These are phyloP conservation scores for Stigmatopora nigra DNA, from an alignment of 2,113 vertebrate genomes.

Conservation along the genomic window DNA sequence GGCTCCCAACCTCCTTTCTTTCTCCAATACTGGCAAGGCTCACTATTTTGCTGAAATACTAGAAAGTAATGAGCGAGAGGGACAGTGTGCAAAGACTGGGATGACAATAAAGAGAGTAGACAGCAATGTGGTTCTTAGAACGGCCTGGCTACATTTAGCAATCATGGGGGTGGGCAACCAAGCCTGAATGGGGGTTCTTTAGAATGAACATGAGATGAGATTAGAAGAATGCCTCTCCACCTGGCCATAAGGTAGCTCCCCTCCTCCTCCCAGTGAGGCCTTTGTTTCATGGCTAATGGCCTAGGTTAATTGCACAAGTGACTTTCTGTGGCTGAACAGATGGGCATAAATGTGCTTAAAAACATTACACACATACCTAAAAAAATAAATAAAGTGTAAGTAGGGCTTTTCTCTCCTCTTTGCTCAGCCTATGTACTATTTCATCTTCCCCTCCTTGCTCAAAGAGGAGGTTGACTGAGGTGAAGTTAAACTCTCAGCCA, in stretches of 20 bases:
- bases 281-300: conserved; percentile 64
- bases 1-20: conserved; percentile 6
- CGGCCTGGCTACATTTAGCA: conserved; percentile 17
- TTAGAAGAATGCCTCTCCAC: conserved; percentile 52
- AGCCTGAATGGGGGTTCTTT: conserved; percentile 48
- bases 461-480: conserved; percentile 25
- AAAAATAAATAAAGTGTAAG: background rate
- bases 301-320: conserved; percentile 73
- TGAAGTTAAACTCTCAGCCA: conserved; percentile 47
- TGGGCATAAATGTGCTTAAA: conserved; percentile 69
- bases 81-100: conserved; percentile 16
- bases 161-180: conserved; percentile 23
- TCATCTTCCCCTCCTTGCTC: conserved; percentile 16
- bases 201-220: conserved; percentile 18
- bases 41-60: conserved; percentile 13
- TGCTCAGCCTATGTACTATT: conserved; percentile 16
- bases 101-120: conserved; percentile 27
- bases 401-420: conserved; percentile 15
- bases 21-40: conserved; percentile 37
- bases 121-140: conserved; percentile 9
- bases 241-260: conserved; percentile 56
- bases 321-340: conserved; percentile 65
- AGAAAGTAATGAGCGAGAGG: background rate
- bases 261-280: conserved; percentile 41
- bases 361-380: conserved; percentile 51